Evolutionary conservation across 1,140 invertebrate species (phyloP).

Genomic region (Probaryconus sp.): DNA sequence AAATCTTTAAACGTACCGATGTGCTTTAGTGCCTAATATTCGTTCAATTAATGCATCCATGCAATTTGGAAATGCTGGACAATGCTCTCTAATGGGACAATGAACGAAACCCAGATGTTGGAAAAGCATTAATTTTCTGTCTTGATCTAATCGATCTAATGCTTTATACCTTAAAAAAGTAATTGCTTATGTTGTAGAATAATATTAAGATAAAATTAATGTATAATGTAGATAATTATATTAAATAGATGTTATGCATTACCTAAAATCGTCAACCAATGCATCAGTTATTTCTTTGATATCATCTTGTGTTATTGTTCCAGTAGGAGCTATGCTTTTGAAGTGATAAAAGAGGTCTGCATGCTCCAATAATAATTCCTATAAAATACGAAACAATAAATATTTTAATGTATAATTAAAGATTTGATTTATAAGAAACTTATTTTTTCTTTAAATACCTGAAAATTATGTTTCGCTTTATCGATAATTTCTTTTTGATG

Average conservation of each 20-base stretch:
- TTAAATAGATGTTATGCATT: no score
- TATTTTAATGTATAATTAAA: slow-evolving; percentile 11
- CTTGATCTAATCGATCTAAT: slow-evolving; percentile 94
- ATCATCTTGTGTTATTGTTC: slow-evolving; percentile 95
- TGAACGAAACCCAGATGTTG: slow-evolving; percentile 98
- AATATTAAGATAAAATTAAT: slow-evolving; percentile 10
- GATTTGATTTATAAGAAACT: no score
- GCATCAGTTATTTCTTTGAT: slow-evolving; percentile 95
- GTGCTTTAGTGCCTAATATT: slow-evolving; percentile 84
- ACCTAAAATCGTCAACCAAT: slow-evolving; percentile 93
- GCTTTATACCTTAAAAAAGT: slow-evolving; percentile 96
- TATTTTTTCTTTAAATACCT: no score
- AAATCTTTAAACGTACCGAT: slow-evolving; percentile 76
- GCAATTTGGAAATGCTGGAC: slow-evolving; percentile 93
- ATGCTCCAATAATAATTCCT: slow-evolving; percentile 95
- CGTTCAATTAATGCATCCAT: slow-evolving; percentile 91
- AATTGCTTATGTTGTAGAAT: slow-evolving; percentile 13
- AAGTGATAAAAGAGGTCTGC: slow-evolving; percentile 97
- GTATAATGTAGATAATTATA: no score
- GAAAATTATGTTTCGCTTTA: slow-evolving; percentile 94
- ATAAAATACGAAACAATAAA: slow-evolving; percentile 64
- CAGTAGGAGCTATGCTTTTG: slow-evolving; percentile 86
- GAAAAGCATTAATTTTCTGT: slow-evolving; percentile 94
- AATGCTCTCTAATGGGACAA: slow-evolving; percentile 95
- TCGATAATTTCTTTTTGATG: slow-evolving; percentile 96